Evolutionary conservation across 2,113 vertebrate genomes (phyloP).

Genomic region (Esox niger): DNA sequence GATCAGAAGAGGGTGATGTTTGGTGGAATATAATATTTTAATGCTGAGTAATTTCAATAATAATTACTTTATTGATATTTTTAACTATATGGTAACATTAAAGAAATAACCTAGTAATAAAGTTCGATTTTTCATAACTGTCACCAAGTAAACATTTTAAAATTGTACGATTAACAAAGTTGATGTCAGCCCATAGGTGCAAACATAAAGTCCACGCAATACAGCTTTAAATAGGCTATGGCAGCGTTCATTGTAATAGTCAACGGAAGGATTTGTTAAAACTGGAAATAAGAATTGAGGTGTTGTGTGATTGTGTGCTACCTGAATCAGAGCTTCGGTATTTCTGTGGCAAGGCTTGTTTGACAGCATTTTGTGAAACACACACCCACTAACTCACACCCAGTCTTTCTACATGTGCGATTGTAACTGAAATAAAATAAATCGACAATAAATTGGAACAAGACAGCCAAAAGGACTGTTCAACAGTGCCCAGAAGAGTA

Average conservation of each 20-base stretch:
- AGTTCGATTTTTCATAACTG: too few species aligned
- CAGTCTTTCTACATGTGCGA: constrained; percentile 11
- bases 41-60: too few species aligned
- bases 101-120: too few species aligned
- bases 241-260: not conserved
- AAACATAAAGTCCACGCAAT: not conserved
- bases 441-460: not conserved
- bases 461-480: too few species aligned
- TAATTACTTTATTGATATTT: too few species aligned
- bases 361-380: constrained; percentile 65
- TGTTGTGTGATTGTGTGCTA: constrained; percentile 17
- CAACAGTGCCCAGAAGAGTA: too few species aligned
- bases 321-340: constrained; percentile 60
- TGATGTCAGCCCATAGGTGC: not conserved
- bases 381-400: constrained; percentile 27
- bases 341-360: constrained; percentile 72
- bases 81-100: too few species aligned
- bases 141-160: not conserved
- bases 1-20: too few species aligned
- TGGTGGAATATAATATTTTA: too few species aligned
- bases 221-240: not conserved
- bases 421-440: constrained; percentile 2
- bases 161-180: not conserved
- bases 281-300: constrained; percentile 5
- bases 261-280: constrained; percentile 1